Evolutionary conservation across 1,140 invertebrate species (phyloP), one percentile per base, ranked within the genome.

Genomic region (Orussus abietinus): DNA sequence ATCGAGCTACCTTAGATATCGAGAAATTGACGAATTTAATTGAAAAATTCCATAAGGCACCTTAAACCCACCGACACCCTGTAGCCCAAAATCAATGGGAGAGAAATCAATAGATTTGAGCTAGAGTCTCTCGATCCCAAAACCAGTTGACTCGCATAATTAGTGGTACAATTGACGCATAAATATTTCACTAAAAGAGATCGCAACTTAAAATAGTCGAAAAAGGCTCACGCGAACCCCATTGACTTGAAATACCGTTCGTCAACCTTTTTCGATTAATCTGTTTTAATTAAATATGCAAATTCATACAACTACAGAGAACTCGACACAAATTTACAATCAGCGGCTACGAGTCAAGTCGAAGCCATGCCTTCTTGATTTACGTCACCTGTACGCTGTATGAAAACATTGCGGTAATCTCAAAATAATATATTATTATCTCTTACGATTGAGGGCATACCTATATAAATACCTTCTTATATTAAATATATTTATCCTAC

Each of bases 391-490:
- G n/a, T n/a, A n/a, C n/a, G n/a, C n/a, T n/a, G n/a, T n/a, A n/a
- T n/a, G n/a, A n/a, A n/a, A n/a, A n/a, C n/a, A n/a, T n/a, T n/a
- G 17, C 22, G 22, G 22, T 7, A 7, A 11, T 31, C 11, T 31
- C 5, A 31, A 31, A 31, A 28, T 17, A 13, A 26, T 43, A 35
- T 32, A 35, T 33, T 25, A 34, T 42, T 6, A 26, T 11, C 10
- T 31, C 28, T 32, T 31, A 14, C 20, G 9, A 19, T 15, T 7
- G 21, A n/a, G 2, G 12, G 11, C 5, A 30, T 32, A 31, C n/a
- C 13, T 37, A 9, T 10, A 20, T 1, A n/a, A 18, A 20, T 30
- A 11, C 31, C 2, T 31, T 30, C 11, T 11, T 15, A 31, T 40
- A 18, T 14, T 30, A 21, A 31, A 29, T 15, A 28, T 9, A n/a